These are phyloP conservation scores for Myzus persicae DNA, from an alignment of 1,140 invertebrate genomes.

Conservation along the genomic window DNA sequence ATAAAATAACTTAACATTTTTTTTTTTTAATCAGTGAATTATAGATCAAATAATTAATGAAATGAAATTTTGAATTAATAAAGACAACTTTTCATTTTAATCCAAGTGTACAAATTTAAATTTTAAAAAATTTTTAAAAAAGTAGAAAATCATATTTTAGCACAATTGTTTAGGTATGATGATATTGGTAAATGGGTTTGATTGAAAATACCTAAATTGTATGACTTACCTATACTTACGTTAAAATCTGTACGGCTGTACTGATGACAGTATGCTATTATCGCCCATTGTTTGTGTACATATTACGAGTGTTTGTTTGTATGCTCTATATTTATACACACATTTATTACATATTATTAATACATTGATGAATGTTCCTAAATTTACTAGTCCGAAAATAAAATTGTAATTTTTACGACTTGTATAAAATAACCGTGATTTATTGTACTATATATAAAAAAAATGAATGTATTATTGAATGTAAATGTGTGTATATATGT, in stretches of 20 bases:
- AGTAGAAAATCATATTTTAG: neutral
- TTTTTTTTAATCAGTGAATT: neutral
- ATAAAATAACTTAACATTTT: neutral
- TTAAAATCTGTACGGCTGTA: neutral
- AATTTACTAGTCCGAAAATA: conserved; percentile 54
- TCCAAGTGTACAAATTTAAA: neutral
- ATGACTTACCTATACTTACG: neutral
- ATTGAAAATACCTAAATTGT: neutral
- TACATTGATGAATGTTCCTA: conserved; percentile 53
- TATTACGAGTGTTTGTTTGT: neutral
- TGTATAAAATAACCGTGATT: neutral
- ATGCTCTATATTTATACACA: neutral
- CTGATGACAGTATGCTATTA: neutral
- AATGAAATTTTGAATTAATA: neutral
- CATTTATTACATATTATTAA: neutral
- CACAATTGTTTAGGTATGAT: neutral
- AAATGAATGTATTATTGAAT: neutral
- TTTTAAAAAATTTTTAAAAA: neutral
- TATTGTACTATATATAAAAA: neutral
- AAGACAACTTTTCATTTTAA: neutral
- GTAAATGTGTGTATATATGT: neutral
- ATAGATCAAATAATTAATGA: neutral
- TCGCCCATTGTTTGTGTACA: neutral
- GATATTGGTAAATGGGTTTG: neutral
- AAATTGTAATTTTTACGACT: conserved; percentile 28